These are phyloP conservation scores for Falco punctatus DNA, from an alignment of 2,113 vertebrate genomes.

Conservation along the genomic window DNA sequence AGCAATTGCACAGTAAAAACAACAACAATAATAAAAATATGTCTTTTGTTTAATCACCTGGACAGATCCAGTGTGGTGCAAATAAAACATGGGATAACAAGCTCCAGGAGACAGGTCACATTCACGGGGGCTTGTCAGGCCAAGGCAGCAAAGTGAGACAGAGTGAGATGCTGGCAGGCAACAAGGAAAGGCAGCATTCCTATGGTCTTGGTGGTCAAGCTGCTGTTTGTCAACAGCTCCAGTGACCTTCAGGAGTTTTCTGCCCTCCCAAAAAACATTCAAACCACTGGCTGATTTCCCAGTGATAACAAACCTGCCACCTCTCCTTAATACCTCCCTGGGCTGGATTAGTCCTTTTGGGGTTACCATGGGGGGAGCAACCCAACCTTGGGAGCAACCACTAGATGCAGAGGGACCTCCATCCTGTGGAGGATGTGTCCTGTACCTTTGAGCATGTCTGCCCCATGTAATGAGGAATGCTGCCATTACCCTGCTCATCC, in stretches of 20 bases:
- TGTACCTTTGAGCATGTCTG: neutral
- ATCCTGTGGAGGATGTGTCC: neutral
- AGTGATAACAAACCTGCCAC: neutral
- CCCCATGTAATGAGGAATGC: neutral
- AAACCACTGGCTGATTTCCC: neutral
- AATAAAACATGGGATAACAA: neutral
- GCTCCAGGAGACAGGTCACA: neutral
- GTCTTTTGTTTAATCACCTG: slow-evolving; percentile 54
- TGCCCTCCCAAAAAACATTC: neutral
- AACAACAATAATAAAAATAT: slow-evolving; percentile 44
- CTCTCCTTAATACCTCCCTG: neutral
- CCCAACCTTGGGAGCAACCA: neutral
- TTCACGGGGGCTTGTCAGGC: neutral
- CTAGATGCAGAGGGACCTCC: neutral
- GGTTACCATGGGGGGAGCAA: neutral
- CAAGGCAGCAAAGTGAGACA: neutral
- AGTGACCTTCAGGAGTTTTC: neutral
- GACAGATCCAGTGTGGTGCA: neutral
- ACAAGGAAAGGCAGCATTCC: neutral
- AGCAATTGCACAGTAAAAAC: slow-evolving; percentile 31
- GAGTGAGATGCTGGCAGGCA: neutral
- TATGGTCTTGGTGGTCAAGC: neutral
- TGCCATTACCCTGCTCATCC: rapidly evolving
- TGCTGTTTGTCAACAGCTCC: neutral
- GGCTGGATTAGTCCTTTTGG: neutral